These are phyloP conservation scores for Chaetops frenatus DNA, from an alignment of 2,113 vertebrate genomes.

Conservation along the genomic window DNA sequence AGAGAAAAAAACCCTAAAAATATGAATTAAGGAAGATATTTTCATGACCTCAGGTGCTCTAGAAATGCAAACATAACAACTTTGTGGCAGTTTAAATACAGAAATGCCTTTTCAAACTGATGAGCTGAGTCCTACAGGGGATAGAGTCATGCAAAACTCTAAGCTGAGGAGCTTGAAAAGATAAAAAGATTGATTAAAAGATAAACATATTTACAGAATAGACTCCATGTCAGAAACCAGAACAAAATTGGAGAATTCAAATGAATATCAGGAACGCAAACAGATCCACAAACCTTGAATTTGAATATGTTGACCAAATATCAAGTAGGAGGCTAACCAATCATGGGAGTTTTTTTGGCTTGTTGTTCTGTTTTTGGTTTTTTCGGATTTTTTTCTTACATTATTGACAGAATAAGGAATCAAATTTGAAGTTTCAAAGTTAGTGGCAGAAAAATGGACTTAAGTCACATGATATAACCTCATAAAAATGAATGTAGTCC, in stretches of 20 bases:
- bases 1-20: rapidly evolving
- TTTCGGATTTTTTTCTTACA: neutral
- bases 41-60: neutral
- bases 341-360: rapidly evolving
- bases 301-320: neutral
- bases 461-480: neutral
- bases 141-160: neutral
- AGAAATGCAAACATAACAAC: neutral
- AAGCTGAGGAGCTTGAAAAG: neutral
- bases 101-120: neutral
- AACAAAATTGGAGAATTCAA: neutral
- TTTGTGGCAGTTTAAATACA: neutral
- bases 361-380: neutral
- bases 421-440: neutral
- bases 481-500: neutral
- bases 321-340: neutral
- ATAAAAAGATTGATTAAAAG: neutral
- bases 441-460: neutral
- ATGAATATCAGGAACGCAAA: neutral
- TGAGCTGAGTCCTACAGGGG: neutral
- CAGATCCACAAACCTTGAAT: neutral
- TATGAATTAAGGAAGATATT: neutral
- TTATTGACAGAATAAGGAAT: neutral
- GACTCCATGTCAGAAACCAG: neutral
- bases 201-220: neutral